Conservation (phyloP, 2,113 vertebrate species). For the Nibea albiflora region DNA sequence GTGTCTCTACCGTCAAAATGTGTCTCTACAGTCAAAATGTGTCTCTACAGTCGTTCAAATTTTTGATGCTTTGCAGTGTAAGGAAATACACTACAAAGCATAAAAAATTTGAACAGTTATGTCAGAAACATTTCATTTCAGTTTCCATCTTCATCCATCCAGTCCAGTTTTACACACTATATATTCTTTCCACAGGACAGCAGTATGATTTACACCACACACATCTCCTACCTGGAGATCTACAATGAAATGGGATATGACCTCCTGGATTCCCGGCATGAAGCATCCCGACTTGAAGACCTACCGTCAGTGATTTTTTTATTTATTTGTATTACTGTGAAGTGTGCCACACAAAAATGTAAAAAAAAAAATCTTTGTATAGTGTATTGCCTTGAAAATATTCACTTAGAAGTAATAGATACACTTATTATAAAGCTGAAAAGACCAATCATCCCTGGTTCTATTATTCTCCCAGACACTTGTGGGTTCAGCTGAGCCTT, state of each 20-base stretch:
- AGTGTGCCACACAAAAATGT: neutral
- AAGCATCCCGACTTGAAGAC: slow-evolving; percentile 92
- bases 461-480: slow-evolving; percentile 49
- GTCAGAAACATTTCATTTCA: neutral
- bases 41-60: too few species aligned
- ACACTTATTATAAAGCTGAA: slow-evolving; percentile 1
- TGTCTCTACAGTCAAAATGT: too few species aligned
- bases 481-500: slow-evolving; percentile 33
- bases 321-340: neutral
- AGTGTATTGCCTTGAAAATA: slow-evolving; percentile 10
- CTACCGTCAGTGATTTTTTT: slow-evolving; percentile 89
- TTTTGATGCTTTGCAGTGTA: too few species aligned
- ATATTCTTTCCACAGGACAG: slow-evolving; percentile 85
- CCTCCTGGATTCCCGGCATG: slow-evolving; percentile 91
- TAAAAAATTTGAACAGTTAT: neutral
- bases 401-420: neutral
- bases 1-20: neutral
- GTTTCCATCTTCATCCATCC: neutral
- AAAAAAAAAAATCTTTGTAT: neutral
- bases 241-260: slow-evolving; percentile 98
- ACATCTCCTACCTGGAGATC: slow-evolving; percentile 98
- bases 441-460: slow-evolving; percentile 13
- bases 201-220: slow-evolving; percentile 89
- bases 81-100: neutral
- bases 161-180: slow-evolving; percentile 4